Base-by-base conservation (phyloP, 2,888 invertebrate genomes). In the Calephelis perditalis region DNA sequence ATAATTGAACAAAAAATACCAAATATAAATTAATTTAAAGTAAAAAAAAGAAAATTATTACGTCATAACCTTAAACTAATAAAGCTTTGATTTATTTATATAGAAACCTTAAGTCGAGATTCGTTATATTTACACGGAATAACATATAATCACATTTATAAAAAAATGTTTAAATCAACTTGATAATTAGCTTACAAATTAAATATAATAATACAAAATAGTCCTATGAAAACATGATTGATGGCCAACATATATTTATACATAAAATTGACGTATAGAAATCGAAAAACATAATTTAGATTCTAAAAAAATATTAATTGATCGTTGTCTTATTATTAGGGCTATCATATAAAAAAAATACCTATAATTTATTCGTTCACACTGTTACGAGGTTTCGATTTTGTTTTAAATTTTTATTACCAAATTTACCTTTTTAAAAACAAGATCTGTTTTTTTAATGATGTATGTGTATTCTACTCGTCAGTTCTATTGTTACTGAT, bases 21-120 rank as follows among this genome's bases (percentile, higher is more conserved):
- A 26, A 9, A 26, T 26, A 49, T 26, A 49, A 26, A n/a, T 49
- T 49, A 26, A 26, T 10, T 57, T 54, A 37, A 58, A 44, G 44
- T 36, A 54, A 40, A 54, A 36, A 52, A 59, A 12, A 54, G 44
- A 59, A 37, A 58, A 47, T 58, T 40, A 64, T 35, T 60, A 46
- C 56, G 59, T 62, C 60, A 61, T 49, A 47, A 63, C 56, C 74
- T 77, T 84, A 84, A 72, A 78, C 85, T 87, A 88, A 82, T 88
- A 88, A 88, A 88, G 88, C 88, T 88, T 82, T 84, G 79, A 73
- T 78, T 78, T 76, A 82, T 74, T 73, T 77, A 74, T 64, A 65
- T 58, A 67, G 78, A 59, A 76, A 79, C 73, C 72, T 78, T 77
- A 74, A 71, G 71, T 73, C 71, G 79, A 79, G 78, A 80, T 79